phyloP scores from a whole-genome alignment of 2,797 vertebrate species.

The Coendou prehensilis region DNA sequence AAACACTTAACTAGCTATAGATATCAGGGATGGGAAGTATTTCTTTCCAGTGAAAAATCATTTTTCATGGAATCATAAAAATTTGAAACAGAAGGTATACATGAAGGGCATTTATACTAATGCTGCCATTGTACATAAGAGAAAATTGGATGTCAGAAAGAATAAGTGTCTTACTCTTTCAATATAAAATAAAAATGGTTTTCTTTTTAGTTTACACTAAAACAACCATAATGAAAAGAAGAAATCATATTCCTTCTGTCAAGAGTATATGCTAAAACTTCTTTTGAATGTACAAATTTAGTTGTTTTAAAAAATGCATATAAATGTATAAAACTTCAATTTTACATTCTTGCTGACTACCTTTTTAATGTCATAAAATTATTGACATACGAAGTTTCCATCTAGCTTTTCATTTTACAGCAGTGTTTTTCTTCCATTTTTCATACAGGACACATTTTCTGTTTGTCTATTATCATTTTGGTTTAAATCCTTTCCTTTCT shows the following conservation, averaged over 20 bases:
- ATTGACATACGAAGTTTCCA: constrained; percentile 40
- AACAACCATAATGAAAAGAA: constrained; percentile 22
- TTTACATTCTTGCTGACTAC: neutral
- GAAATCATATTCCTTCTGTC: neutral
- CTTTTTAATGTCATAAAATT: constrained; percentile 36
- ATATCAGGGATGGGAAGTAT: neutral
- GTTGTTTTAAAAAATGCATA: constrained; percentile 19
- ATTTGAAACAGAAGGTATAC: constrained; percentile 33
- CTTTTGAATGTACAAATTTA: neutral
- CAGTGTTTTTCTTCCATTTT: neutral
- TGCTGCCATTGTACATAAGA: neutral
- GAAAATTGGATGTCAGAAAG: constrained; percentile 49
- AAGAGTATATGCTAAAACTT: neutral
- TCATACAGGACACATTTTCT: constrained; percentile 30
- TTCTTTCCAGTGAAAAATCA: neutral
- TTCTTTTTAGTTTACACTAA: neutral
- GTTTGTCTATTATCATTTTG: constrained; percentile 71
- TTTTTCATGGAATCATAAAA: neutral
- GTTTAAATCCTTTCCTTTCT: constrained; percentile 71
- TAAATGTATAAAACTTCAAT: neutral
- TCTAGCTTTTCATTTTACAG: neutral
- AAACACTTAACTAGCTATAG: neutral
- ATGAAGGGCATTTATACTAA: neutral
- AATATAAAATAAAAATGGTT: neutral
- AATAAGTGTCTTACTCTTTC: constrained; percentile 36